These are phyloP conservation scores for Trichonephila clavata DNA, from an alignment of 1,140 invertebrate genomes.

Conservation along the genomic window DNA sequence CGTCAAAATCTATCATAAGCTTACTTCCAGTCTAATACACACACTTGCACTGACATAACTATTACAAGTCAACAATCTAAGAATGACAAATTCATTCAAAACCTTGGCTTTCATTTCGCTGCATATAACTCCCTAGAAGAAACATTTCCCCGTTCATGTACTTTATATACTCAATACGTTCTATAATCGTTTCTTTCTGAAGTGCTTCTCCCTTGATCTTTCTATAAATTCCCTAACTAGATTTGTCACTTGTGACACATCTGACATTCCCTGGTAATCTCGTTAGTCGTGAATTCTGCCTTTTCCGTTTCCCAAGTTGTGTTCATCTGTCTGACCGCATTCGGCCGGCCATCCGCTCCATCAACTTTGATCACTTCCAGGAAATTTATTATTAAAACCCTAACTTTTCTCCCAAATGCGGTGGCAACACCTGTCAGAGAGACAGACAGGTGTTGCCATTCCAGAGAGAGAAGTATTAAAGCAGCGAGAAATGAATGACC, in stretches of 20 bases:
- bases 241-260: neutral
- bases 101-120: too few species aligned
- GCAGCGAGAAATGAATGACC: conserved; percentile 52
- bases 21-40: too few species aligned
- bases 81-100: too few species aligned
- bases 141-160: too few species aligned
- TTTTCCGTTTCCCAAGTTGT: neutral
- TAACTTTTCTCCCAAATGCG: neutral
- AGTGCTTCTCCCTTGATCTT: neutral
- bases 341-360: neutral
- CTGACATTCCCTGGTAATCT: conserved; percentile 11
- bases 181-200: neutral
- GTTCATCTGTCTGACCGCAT: conserved; percentile 31
- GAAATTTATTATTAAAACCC: conserved; percentile 65
- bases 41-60: too few species aligned
- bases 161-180: neutral
- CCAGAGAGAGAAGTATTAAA: conserved; percentile 13
- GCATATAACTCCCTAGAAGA: too few species aligned
- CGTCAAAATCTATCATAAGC: too few species aligned
- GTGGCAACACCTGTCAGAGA: conserved; percentile 52
- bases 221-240: neutral
- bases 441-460: conserved; percentile 38
- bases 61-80: too few species aligned
- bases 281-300: neutral
- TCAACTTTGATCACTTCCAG: conserved; percentile 33